Evolutionary conservation across 1,140 invertebrate genomes (phyloP), one percentile per base, ranked within the genome.

Genomic region (Aphelinus atriplicis): DNA sequence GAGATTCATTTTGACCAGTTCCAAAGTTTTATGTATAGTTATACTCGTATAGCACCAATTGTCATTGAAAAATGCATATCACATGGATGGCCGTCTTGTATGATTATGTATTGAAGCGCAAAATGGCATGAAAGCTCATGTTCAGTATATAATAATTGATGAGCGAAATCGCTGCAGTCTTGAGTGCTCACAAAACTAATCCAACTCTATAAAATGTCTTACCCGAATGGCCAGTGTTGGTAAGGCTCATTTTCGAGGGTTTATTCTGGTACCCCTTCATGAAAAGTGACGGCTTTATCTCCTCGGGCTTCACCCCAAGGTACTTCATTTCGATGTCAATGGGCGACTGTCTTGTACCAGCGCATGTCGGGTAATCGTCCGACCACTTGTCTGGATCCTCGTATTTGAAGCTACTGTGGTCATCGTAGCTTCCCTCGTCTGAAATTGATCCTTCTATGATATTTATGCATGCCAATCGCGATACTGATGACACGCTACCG

Each of bases 161-260:
- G 26, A 26, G 26, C 26, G 26, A 26, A 26, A 26, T 26, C 26
- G 26, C 26, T 26, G 26, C 26, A 26, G 26, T 26, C 26, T 26
- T 26, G 26, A 26, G 26, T 26, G 26, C 0, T 26, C 26, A 26
- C 26, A 0, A 26, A 26, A 26, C 26, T 26, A 26, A 26, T 26
- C 26, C 26, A 26, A 26, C 26, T 26, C 56, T 7, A 26, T 26
- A 26, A 26, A 26, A 26, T 26, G 26, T 26, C 9, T 53, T 53
- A 72, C 92, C 91, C 70, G 92, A 92, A 77, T 93, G 93, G 45
- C 92, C 92, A 81, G 93, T 93, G 79, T 94, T 93, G 10, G 86
- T 89, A 73, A 94, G 82, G 5, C 85, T 86, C 4, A 90, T 87
- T 26, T 83, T 82, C 26, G 84, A 7, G 1, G 81, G 90, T 4